Evolutionary conservation across 2,113 vertebrate genomes (phyloP).

Genomic region (Mandrillus leucophaeus): DNA sequence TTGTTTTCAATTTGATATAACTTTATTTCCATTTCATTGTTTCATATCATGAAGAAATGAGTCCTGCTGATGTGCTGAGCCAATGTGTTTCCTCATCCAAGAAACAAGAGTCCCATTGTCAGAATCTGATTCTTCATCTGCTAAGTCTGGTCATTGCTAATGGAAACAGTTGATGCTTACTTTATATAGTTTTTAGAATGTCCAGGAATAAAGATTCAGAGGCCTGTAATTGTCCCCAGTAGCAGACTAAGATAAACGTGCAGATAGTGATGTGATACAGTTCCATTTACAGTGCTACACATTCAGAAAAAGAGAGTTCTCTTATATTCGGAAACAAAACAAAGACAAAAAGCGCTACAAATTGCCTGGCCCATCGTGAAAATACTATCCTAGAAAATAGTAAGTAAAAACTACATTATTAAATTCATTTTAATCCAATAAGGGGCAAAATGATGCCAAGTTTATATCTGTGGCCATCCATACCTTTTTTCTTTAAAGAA

Average conservation of each 20-base stretch:
- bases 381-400: conserved; percentile 12
- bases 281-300: not conserved
- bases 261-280: not conserved
- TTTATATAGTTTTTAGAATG: conserved; percentile 36
- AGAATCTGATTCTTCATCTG: not conserved
- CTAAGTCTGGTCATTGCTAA: not conserved
- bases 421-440: not conserved
- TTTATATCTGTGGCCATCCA: conserved; percentile 27
- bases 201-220: not conserved
- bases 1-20: conserved; percentile 39
- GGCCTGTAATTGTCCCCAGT: not conserved
- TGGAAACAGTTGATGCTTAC: not conserved
- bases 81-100: not conserved
- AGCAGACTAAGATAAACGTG: not conserved
- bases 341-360: not conserved
- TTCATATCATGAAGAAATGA: conserved; percentile 4
- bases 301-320: not conserved
- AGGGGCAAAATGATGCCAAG: not conserved
- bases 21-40: conserved; percentile 39
- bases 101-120: not conserved
- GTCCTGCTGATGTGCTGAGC: not conserved
- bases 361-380: not conserved
- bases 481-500: not conserved
- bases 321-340: not conserved
- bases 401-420: not conserved